Evolutionary conservation across 2,797 vertebrate genomes (phyloP).

Genomic region (Spinus olivaceus): DNA sequence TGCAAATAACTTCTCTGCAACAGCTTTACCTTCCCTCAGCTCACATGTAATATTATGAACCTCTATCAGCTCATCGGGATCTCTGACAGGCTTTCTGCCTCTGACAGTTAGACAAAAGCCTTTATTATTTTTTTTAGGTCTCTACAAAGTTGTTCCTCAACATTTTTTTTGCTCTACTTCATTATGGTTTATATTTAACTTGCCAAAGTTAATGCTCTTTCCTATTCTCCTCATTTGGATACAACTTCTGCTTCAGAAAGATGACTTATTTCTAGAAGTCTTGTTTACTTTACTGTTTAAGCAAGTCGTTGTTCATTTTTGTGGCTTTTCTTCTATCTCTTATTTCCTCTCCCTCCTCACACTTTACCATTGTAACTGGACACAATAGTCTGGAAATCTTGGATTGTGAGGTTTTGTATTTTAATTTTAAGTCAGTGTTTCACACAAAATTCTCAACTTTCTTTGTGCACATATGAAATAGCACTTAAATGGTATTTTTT

Average conservation of each 20-base stretch:
- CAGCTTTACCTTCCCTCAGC: not conserved
- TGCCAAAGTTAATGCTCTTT: conserved; percentile 41
- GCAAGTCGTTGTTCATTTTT: not conserved
- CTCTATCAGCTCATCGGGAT: not conserved
- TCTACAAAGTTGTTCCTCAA: conserved; percentile 22
- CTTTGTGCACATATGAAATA: not conserved
- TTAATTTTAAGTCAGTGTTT: not conserved
- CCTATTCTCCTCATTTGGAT: conserved; percentile 27
- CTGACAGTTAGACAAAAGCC: conserved; percentile 31
- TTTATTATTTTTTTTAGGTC: not conserved
- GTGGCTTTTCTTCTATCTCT: not conserved
- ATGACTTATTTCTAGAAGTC: conserved; percentile 23
- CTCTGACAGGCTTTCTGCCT: conserved; percentile 25
- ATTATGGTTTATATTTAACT: conserved; percentile 43
- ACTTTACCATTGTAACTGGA: not conserved
- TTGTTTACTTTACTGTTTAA: conserved; percentile 38
- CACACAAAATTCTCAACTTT: not conserved
- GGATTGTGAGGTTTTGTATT: not conserved
- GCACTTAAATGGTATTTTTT: not conserved
- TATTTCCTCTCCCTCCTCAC: not conserved
- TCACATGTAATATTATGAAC: not conserved
- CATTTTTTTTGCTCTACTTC: conserved; percentile 36
- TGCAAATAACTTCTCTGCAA: conserved; percentile 37
- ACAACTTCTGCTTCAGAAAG: conserved; percentile 16
- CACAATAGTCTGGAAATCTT: not conserved